These are phyloP conservation scores for Heteropelma amictum DNA, from an alignment of 2,888 invertebrate species.

Conservation along the genomic window DNA sequence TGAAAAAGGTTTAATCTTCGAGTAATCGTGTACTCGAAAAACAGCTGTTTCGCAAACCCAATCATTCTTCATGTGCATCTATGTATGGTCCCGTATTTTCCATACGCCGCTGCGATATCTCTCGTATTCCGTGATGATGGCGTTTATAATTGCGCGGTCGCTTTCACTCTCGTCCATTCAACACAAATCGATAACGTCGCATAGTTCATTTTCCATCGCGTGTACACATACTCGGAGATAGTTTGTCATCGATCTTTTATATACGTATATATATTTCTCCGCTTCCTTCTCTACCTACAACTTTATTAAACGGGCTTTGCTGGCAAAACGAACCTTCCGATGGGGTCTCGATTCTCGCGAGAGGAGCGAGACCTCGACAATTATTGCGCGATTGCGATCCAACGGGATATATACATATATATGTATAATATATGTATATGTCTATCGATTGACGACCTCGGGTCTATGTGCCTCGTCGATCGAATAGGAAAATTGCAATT, in stretches of 20 bases:
- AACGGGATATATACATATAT: background rate
- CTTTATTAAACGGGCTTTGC: conserved; percentile 19
- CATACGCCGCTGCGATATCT: conserved; percentile 1
- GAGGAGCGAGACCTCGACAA: background rate
- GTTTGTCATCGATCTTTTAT: conserved; percentile 43
- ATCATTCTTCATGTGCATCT: background rate
- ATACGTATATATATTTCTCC: background rate
- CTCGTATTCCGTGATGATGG: background rate
- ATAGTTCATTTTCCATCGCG: conserved; percentile 32
- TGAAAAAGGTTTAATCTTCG: too few species aligned
- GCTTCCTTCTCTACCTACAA: background rate
- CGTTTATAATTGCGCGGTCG: conserved; percentile 1
- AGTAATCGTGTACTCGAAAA: background rate
- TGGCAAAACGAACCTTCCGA: background rate
- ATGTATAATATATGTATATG: conserved; percentile 4
- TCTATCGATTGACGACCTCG: conserved; percentile 9
- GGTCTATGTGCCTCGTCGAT: conserved; percentile 35
- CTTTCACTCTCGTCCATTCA: conserved; percentile 26
- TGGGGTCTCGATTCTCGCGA: conserved; percentile 30
- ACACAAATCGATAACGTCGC: background rate
- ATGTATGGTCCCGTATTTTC: background rate
- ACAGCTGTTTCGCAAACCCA: background rate
- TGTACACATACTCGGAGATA: conserved; percentile 21
- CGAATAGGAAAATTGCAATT: conserved; percentile 44
- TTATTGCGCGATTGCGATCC: background rate